Evolutionary conservation across 2,113 vertebrate genomes (phyloP).

Genomic region (Setophaga coronata): DNA sequence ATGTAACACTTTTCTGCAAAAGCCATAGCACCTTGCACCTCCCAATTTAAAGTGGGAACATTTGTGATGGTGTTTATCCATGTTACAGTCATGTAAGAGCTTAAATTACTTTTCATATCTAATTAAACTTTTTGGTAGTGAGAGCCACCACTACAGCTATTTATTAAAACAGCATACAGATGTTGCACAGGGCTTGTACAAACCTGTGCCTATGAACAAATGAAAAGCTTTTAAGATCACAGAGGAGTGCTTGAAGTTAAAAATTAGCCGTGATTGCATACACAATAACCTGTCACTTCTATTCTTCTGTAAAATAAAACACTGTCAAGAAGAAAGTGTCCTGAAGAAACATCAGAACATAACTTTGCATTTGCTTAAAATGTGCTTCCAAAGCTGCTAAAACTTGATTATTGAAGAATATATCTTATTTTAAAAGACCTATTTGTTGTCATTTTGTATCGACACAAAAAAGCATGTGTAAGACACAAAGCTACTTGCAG

Average conservation of each 20-base stretch:
- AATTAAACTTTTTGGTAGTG: conserved; percentile 49
- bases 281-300: conserved; percentile 81
- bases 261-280: conserved; percentile 79
- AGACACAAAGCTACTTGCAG: not conserved
- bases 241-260: conserved; percentile 77
- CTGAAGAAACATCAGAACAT: conserved; percentile 55
- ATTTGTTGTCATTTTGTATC: not conserved
- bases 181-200: conserved; percentile 69
- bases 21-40: not conserved
- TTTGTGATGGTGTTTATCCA: not conserved
- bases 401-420: conserved; percentile 40
- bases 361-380: conserved; percentile 65
- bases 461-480: not conserved
- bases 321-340: conserved; percentile 66
- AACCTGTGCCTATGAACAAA: conserved; percentile 76
- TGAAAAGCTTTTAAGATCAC: conserved; percentile 79
- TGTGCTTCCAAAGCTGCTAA: conserved; percentile 52
- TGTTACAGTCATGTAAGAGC: not conserved
- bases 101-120: conserved; percentile 5
- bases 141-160: conserved; percentile 5
- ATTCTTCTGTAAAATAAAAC: conserved; percentile 74
- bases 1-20: not conserved
- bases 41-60: not conserved
- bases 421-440: not conserved
- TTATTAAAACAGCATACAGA: conserved; percentile 51